Conservation (phyloP, 2,113 vertebrate species). For the Corythornis vintsioides region DNA sequence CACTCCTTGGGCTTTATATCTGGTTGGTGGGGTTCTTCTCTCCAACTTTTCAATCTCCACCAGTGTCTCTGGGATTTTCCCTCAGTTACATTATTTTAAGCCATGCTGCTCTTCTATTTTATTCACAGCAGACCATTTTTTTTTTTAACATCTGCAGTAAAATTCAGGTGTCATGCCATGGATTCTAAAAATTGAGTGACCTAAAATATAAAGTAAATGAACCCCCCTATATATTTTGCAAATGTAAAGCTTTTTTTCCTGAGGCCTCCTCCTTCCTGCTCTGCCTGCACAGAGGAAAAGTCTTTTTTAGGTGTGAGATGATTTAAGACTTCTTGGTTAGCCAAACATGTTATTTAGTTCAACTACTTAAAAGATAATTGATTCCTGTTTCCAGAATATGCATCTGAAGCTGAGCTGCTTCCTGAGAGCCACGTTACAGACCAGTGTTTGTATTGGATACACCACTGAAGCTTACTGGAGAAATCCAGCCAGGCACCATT, state of each 20-base stretch:
- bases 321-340: neutral
- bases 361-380: slow-evolving; percentile 2
- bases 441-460: slow-evolving; percentile 40
- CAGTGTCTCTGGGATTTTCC: neutral
- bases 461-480: neutral
- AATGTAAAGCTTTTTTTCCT: neutral
- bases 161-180: neutral
- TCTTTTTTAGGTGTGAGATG: neutral
- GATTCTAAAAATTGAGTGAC: neutral
- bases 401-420: neutral
- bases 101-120: neutral
- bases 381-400: neutral
- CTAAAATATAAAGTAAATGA: neutral
- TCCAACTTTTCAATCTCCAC: neutral
- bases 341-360: neutral
- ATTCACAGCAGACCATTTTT: too few relatives aligned
- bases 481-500: neutral
- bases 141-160: neutral
- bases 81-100: neutral
- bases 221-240: neutral
- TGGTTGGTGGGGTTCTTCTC: neutral
- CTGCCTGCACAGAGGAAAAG: neutral
- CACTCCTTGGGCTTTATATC: neutral
- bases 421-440: neutral
- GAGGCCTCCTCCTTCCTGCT: neutral